Evolutionary conservation across 2,888 invertebrate genomes (phyloP), one percentile per base, ranked within the genome.

Genomic region (Tanypteryx hageni): DNA sequence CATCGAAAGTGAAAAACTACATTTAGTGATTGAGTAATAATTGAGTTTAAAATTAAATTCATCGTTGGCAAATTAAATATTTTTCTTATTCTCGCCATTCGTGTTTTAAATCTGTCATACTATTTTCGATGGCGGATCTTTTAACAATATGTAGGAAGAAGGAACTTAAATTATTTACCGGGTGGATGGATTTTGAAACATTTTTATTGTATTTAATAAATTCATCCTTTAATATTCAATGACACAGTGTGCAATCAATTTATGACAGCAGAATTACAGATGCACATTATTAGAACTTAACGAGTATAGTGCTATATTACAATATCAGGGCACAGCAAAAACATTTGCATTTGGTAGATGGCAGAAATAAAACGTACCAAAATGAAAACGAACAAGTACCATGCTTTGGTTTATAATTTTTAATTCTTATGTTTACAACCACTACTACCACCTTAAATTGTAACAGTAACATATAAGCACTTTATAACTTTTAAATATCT

Each of bases 241-340:
- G 89, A 89, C 68, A 89, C 89, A 89, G 64, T 64, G 89, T 89
- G 89, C 89, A 89, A 89, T 89, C 89, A 61, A 44, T 58, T 89
- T 89, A 89, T 89, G 89, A 89, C 89, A 89, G 64, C 89, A 89
- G 89, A 89, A 56, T 89, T 89, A 89, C 89, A 89, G 89, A 89
- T 89, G 89, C 89, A 89, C 89, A 89, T 89, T 64, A 64, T 89
- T 64, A 89, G 89, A 89, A 89, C 64, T 89, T 68, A 31, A 89
- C 68, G 89, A 89, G 89, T 89, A 89, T 89, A 89, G 89, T 89
- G 89, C 89, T 89, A 89, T 89, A 58, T 89, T 89, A 89, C 89
- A 89, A 89, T 44, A 89, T 89, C 89, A 89, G 89, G 89, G 89
- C 89, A 89, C 61, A 68, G 89, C 89, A 89, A 89, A 76, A 89